Percentiles rank a stretch among this genome's conserved stretches.
phyloP scores from a whole-genome alignment of 35 echinoderm and acorn worm species.

The Diadema setosum region DNA sequence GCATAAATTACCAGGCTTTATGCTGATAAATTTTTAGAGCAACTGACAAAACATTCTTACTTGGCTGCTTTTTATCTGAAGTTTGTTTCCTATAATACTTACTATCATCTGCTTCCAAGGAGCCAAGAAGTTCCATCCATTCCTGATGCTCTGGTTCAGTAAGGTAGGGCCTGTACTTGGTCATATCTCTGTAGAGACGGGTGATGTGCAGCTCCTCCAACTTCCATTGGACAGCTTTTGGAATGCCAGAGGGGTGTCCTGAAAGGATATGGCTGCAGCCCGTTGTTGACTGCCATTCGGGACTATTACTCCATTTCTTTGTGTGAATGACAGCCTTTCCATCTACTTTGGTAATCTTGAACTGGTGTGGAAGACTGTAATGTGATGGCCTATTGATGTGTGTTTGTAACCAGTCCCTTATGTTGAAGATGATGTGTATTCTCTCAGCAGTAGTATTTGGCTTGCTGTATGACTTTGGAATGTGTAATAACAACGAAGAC shows the following conservation, averaged over 20 bases:
- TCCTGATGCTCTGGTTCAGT: not conserved
- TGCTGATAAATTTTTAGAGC: no score
- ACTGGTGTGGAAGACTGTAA: constrained; percentile 34
- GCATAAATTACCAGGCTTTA: no score
- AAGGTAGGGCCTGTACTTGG: not conserved
- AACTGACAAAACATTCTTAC: no score
- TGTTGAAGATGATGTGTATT: not conserved
- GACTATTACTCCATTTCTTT: not conserved
- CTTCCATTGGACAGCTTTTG: not conserved
- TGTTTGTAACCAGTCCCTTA: constrained; percentile 30
- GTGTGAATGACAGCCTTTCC: not conserved
- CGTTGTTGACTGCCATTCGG: not conserved
- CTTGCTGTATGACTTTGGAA: constrained; percentile 8
- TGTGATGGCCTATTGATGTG: not conserved
- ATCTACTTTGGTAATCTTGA: constrained; percentile 26
- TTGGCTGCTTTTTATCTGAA: no score
- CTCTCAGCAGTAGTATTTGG: constrained; percentile 22
- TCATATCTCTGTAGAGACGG: not conserved
- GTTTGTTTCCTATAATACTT: no score
- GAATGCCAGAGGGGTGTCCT: not conserved
- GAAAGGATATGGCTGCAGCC: not conserved
- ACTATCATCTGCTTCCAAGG: not conserved
- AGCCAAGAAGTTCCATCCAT: not conserved
- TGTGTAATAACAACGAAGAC: not conserved
- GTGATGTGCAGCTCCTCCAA: not conserved